These are phyloP conservation scores for Bilobella aurantiaca DNA, from an alignment of 1,140 invertebrate genomes.

Conservation along the genomic window DNA sequence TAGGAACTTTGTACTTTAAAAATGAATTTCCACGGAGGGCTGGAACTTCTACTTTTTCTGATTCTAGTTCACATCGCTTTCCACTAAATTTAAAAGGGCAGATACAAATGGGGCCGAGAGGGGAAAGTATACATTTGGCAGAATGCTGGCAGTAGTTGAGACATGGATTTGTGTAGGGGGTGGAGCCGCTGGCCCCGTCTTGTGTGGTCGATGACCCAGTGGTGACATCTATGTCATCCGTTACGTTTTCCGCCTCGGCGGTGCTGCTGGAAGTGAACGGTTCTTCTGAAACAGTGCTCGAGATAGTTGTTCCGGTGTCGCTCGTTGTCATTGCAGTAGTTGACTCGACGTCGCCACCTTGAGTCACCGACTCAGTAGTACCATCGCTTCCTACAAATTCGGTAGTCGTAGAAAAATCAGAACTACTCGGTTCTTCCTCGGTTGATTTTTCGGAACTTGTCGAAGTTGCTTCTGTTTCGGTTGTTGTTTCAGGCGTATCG, in stretches of 20 bases:
- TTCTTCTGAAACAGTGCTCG: background rate
- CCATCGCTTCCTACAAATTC: too few species aligned
- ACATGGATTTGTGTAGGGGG: too few species aligned
- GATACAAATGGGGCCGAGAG: conserved; percentile 22
- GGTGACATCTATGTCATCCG: too few species aligned
- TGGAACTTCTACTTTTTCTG: conserved; percentile 17
- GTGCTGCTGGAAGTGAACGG: too few species aligned
- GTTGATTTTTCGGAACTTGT: background rate
- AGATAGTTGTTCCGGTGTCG: too few species aligned
- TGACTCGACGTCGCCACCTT: too few species aligned
- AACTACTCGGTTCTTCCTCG: background rate
- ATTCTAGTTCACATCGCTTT: conserved; percentile 17
- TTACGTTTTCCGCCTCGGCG: too few species aligned
- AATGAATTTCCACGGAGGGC: conserved; percentile 31
- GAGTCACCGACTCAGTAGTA: too few species aligned
- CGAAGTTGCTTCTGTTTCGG: background rate
- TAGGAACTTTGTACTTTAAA: conserved; percentile 21
- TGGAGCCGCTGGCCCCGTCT: too few species aligned
- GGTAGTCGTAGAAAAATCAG: background rate
- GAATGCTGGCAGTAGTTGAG: conserved; percentile 32
- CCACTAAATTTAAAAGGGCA: conserved; percentile 31
- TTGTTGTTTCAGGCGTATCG: too few species aligned
- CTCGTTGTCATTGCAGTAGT: too few species aligned
- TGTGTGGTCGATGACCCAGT: too few species aligned
- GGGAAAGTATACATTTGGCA: conserved; percentile 25